Evolutionary conservation across 2,113 vertebrate genomes (phyloP).

Genomic region (Dicentrarchus labrax): DNA sequence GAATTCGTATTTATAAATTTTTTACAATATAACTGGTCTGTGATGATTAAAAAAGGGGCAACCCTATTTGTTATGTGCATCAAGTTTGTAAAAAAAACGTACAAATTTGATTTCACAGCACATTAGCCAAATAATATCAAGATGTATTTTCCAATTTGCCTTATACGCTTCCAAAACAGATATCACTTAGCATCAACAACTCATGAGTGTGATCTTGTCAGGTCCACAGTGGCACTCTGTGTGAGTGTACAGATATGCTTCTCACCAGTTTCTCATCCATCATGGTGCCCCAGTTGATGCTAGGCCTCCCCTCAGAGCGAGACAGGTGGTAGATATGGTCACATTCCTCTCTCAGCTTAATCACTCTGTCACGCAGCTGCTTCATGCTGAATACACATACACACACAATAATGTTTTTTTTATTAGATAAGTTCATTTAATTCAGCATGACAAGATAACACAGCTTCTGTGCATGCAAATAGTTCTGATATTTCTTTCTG

Average conservation of each 20-base stretch:
- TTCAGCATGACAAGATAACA: background rate
- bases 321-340: conserved; percentile 89
- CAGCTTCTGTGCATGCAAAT: background rate
- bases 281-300: conserved; percentile 92
- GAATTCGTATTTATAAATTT: no score
- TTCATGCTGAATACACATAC: conserved; percentile 85
- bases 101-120: background rate
- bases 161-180: background rate
- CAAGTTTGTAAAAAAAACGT: background rate
- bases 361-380: conserved; percentile 91
- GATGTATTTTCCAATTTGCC: background rate
- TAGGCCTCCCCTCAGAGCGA: conserved; percentile 86
- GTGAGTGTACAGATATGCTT: background rate
- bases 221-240: background rate
- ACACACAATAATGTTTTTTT: background rate
- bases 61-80: background rate
- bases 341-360: conserved; percentile 88
- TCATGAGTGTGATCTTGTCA: background rate
- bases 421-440: background rate
- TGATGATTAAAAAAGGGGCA: no score
- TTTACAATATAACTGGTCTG: no score
- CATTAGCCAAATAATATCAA: background rate
- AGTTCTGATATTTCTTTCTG: background rate
- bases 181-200: background rate
- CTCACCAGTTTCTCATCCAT: conserved; percentile 96